These are phyloP conservation scores for Drosophila helvetica DNA, from an alignment of 2,888 invertebrate species.

Conservation along the genomic window DNA sequence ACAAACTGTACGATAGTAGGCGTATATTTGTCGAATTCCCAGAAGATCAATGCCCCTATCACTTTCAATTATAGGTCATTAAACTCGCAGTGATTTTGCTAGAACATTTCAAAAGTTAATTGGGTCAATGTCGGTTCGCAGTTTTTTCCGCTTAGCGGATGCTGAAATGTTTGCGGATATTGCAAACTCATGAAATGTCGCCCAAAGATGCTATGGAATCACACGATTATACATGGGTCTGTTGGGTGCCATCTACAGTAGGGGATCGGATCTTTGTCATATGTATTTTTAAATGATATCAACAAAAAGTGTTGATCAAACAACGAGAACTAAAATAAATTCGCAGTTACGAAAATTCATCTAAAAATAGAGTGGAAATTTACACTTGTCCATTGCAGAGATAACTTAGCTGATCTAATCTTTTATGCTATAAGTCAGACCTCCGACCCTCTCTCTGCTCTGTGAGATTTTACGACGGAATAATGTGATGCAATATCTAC, in stretches of 20 bases:
- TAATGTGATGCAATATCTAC: slow-evolving; percentile 58
- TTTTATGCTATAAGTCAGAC: slow-evolving; percentile 31
- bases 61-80: slow-evolving; percentile 50
- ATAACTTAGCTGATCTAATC: slow-evolving; percentile 44
- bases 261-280: slow-evolving; percentile 4
- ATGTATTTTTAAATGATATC: slow-evolving; percentile 9
- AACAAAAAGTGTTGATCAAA: slow-evolving; percentile 1
- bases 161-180: slow-evolving; percentile 44
- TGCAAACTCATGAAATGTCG: slow-evolving; percentile 17
- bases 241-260: background rate
- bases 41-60: slow-evolving; percentile 16
- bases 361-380: slow-evolving; percentile 46
- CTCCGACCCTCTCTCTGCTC: background rate
- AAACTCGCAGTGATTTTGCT: slow-evolving; percentile 48
- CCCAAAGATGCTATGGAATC: slow-evolving; percentile 1
- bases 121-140: slow-evolving; percentile 61
- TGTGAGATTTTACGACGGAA: background rate
- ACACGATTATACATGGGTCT: slow-evolving; percentile 7
- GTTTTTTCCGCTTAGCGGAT: slow-evolving; percentile 43
- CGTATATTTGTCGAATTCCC: slow-evolving; percentile 1
- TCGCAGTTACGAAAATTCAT: slow-evolving; percentile 5
- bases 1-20: background rate
- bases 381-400: slow-evolving; percentile 34
- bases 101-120: slow-evolving; percentile 53
- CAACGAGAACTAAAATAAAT: slow-evolving; percentile 27